Base-by-base conservation (phyloP, 2,888 invertebrate genomes). In the Dryocosmus kuriphilus region DNA sequence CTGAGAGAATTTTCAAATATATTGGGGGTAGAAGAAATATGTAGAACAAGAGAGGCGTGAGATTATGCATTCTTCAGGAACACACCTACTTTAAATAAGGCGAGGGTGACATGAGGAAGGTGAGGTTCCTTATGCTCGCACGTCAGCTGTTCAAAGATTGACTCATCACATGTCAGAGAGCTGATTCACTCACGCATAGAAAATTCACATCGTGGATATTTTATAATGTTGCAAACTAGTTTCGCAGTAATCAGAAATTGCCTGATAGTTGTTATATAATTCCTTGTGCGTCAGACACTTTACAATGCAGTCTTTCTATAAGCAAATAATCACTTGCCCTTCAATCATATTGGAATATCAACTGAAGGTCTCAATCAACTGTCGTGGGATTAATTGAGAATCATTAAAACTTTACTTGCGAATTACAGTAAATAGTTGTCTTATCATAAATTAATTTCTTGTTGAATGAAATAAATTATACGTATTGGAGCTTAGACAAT, bases 81-180 rank as follows among this genome's bases (percentile, higher is more conserved):
- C 75, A 61, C 60, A 22, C 27, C 38, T 62, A 57, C 51, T 74
- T 77, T 30, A 63, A 38, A 57, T 57, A 67, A 67, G 24, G 46
- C 30, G 67, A 30, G 30, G 77, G 67, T 60, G 75, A 67, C 78
- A 57, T 51, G 78, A 38, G 74, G 22, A 67, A 75, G 65, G 78
- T 67, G 61, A 41, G 60, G 30, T 74, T 74, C 61, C 32, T 41
- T 51, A 75, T 60, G 55, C 77, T 51, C 67, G 38, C 57, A 57
- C 74, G 63, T 73, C 75, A 71, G 78, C 73, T 55, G 62, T 71
- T 57, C 41, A 27, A 67, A 75, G 75, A 78, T 63, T 78, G 78
- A 78, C 78, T 78, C 75, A 77, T 77, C 77, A 74, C 75, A 77
- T 79, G 51, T 62, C 77, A 61, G 75, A 51, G 61, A 71, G 67